Base-by-base conservation (phyloP, 2,113 vertebrate species). In the Pteropus alecto region DNA sequence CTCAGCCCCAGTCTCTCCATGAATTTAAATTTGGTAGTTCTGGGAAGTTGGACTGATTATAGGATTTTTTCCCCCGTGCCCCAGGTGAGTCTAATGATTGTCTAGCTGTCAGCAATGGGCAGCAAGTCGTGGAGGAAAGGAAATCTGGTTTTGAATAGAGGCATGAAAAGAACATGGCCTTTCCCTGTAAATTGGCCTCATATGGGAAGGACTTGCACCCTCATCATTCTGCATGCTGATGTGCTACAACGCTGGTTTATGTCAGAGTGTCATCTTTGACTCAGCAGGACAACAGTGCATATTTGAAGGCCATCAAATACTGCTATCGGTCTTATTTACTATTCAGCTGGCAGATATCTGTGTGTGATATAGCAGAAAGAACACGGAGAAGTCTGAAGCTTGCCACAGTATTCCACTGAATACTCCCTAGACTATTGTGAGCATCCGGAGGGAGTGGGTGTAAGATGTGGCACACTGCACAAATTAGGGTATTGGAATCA, bases 271-370 rank as follows among this genome's bases (percentile, higher is more conserved):
- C 94, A 4, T 54, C 93, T 71, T 70, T 61, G 89, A 90, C 74
- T 92, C 2, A 0, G 51, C 41, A 7, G 48, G 90, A 94, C 63
- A 76, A 26, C 28, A 35, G 54, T 35, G 68, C 33, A 8, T 51
- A 82, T 67, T 41, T 93, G 73, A 96, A 95, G 60, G 70, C 76
- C 76, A 58, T 54, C 61, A 48, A 79, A 91, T 51, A n/a, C 54
- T 74, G 79, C 90, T 22, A 21, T 93, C 77, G 68, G 51, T 11
- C 38, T 70, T 86, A 30, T 41, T 82, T 90, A 51, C 56, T 58
- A 4, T 35, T 94, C 10, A 21, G 51, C 67, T 86, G 88, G 56
- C 48, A 88, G 63, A 67, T 33, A 9, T 33, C 43, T 70, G 41
- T 61, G 5, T 30, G 18, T 15, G 35, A 22, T 81, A 22, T 1